Evolutionary conservation across 2,113 vertebrate genomes (phyloP).

Genomic region (Microcebus ravelobensis): DNA sequence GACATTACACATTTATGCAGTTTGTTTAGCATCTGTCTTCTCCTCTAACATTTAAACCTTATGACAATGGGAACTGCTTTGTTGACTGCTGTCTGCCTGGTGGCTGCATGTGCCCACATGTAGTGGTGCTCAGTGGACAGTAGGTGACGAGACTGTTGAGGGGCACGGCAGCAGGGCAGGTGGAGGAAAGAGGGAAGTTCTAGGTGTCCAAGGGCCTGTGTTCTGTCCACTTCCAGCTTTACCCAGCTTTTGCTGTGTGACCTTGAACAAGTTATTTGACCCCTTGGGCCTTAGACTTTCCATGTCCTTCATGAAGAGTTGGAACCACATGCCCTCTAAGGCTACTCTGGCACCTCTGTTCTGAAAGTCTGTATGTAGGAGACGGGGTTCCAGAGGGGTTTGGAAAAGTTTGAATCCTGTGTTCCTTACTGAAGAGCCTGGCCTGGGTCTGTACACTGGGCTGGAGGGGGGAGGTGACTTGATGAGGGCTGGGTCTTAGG

Average conservation of each 20-base stretch:
- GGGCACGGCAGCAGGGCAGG: neutral
- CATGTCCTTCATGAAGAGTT: neutral
- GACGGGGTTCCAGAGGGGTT: neutral
- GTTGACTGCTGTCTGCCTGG: neutral
- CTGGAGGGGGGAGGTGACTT: neutral
- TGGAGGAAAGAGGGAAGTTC: neutral
- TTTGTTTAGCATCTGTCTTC: neutral
- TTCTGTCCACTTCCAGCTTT: neutral
- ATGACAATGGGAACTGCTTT: neutral
- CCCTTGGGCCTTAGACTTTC: neutral
- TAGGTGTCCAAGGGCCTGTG: neutral
- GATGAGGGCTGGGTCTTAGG: neutral
- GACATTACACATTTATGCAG: neutral
- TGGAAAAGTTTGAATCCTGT: neutral
- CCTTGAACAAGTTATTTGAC: neutral
- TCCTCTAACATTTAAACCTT: neutral
- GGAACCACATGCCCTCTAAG: neutral
- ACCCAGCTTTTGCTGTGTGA: neutral
- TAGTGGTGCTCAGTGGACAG: neutral
- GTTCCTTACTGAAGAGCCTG: neutral
- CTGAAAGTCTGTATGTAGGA: neutral
- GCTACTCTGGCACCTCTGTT: neutral
- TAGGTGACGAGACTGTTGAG: neutral
- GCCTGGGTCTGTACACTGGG: neutral
- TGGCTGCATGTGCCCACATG: too few relatives aligned